Base-by-base conservation (phyloP, 2,888 invertebrate genomes). In the Ptilodon capucinus region DNA sequence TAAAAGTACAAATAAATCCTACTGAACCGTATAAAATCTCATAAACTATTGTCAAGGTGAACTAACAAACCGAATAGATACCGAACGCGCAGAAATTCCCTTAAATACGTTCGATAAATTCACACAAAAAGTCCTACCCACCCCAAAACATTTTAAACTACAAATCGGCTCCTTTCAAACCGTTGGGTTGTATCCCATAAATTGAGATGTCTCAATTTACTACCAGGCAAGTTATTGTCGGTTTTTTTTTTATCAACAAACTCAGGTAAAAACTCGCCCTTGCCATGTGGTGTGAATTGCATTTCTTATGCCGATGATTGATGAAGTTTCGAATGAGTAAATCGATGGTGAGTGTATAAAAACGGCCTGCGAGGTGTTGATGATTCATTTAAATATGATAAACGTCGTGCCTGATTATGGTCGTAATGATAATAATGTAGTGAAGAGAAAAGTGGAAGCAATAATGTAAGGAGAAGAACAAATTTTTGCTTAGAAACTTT, bases 141-240 rank as follows among this genome's bases (percentile, higher is more conserved):
- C 40, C 40, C 40, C 23, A 25, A 25, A 40, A 40, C 58, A 48
- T 32, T 56, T 56, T 51, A 40, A 55, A 63, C 54, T 65, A 65
- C 66, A 65, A 65, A 67, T 67, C 57, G 73, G 70, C 70, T 59
- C 58, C 60, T 68, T 66, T 62, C 57, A 64, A 60, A 51, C 46
- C 59, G 23, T 61, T 54, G 58, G 61, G 66, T 49, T 65, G 65
- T 57, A 79, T 71, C 76, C 73, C 78, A 83, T 86, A 88, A 86
- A 90, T 88, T 86, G 85, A 91, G 87, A 86, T 76, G 79, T 90
- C 82, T 74, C 74, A 78, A 75, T 81, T 83, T 78, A 82, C 79
- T 79, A 73, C 73, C 78, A 79, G 80, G 71, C 72, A 66, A 65
- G 70, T 80, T 80, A 83, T 83, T 86, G 84, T 85, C 81, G 81